A percentile compares a stretch with the other conserved stretches of the same genome.
These are phyloP conservation scores for Lichenostomus cassidix DNA, from an alignment of 2,113 vertebrate genomes.

Conservation along the genomic window DNA sequence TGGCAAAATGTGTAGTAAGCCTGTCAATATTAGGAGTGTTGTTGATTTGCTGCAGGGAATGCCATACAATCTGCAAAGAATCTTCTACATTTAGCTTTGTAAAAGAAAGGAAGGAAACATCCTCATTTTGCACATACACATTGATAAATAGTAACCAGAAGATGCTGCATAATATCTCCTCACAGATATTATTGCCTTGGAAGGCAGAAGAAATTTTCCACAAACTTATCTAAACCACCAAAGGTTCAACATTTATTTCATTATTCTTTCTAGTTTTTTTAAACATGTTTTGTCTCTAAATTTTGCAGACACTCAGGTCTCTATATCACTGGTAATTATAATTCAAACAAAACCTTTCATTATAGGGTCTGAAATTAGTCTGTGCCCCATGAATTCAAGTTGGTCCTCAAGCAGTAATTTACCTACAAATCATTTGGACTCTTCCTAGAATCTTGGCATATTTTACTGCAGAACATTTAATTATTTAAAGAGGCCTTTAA, in stretches of 20 bases:
- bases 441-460: conserved; percentile 42
- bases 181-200: neutral
- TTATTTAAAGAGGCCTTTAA: conserved; percentile 48
- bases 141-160: neutral
- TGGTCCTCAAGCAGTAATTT: conserved; percentile 38
- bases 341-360: conserved; percentile 47
- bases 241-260: neutral
- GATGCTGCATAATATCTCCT: neutral
- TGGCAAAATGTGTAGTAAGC: neutral
- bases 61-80: neutral
- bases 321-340: conserved; percentile 27
- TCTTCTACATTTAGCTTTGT: neutral
- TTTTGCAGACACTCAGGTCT: neutral
- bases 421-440: conserved; percentile 36
- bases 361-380: conserved; percentile 48
- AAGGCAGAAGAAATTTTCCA: neutral
- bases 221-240: neutral
- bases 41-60: neutral
- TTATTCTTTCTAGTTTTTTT: neutral
- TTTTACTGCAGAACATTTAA: conserved; percentile 45
- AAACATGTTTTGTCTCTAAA: neutral
- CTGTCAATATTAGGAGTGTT: neutral
- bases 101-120: neutral
- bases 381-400: conserved; percentile 47
- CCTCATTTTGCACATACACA: neutral